phyloP scores from a whole-genome alignment of 2,888 invertebrate species.

The Ophion ellenae region DNA sequence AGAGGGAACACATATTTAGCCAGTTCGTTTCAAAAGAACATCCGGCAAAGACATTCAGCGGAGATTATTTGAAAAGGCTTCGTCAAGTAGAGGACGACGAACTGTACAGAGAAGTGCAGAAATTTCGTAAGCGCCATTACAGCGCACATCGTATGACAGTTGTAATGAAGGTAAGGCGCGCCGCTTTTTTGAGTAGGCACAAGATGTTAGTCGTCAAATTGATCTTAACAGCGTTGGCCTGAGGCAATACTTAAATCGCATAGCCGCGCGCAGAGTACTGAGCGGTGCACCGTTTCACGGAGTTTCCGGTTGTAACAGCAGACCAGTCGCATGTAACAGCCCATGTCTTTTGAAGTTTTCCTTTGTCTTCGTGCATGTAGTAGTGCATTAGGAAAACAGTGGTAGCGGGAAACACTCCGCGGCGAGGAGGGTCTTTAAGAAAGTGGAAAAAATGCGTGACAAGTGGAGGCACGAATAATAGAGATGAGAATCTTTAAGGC shows the following conservation, averaged over 20 bases:
- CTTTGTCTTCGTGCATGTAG: not conserved
- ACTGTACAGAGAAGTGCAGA: slow-evolving; percentile 88
- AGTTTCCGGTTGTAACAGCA: no score
- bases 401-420: no score
- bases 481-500: no score
- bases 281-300: no score
- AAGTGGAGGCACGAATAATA: no score
- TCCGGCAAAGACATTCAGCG: not conserved
- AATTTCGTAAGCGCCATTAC: slow-evolving; percentile 90
- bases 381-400: not conserved
- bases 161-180: slow-evolving; percentile 87
- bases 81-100: slow-evolving; percentile 84
- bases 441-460: no score
- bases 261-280: no score
- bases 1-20: not conserved
- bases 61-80: not conserved
- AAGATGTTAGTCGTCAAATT: no score
- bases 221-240: no score
- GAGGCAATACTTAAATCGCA: no score
- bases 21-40: not conserved
- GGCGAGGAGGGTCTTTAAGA: not conserved
- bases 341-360: not conserved
- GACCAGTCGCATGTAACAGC: no score
- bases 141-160: slow-evolving; percentile 93
- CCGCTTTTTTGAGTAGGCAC: not conserved